Evolutionary conservation across 2,888 invertebrate species (phyloP).

Genomic region (Chydorus sphaericus): DNA sequence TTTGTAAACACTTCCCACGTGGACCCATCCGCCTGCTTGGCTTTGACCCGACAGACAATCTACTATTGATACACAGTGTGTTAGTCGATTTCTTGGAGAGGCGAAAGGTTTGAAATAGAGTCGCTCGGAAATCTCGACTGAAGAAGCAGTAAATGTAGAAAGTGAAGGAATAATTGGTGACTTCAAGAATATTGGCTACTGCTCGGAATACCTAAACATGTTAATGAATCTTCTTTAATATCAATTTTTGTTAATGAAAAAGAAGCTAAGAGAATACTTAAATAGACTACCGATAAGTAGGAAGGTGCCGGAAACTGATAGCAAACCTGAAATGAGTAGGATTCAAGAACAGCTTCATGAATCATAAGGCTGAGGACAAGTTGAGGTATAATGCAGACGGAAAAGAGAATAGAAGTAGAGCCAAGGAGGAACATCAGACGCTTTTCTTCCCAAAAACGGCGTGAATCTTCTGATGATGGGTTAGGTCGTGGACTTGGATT

Average conservation of each 20-base stretch:
- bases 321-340: conserved; percentile 37
- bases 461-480: conserved; percentile 35
- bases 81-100: no score
- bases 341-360: conserved; percentile 42
- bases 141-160: conserved; percentile 66
- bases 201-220: conserved; percentile 46
- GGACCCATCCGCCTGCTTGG: neutral
- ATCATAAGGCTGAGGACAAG: conserved; percentile 51
- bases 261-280: neutral
- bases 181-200: conserved; percentile 53
- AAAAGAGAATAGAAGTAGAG: conserved; percentile 45
- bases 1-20: neutral
- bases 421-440: conserved; percentile 47
- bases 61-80: no score
- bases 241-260: neutral
- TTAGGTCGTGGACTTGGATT: neutral
- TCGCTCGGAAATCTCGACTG: conserved; percentile 58
- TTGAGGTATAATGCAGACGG: conserved; percentile 55
- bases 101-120: conserved; percentile 42
- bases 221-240: no score
- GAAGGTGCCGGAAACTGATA: neutral
- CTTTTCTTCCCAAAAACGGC: conserved; percentile 51
- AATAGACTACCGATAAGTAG: no score
- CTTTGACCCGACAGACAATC: no score
- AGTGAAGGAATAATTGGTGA: conserved; percentile 59